Percentiles rank a stretch among this genome's conserved stretches.
Evolutionary conservation across 2,113 vertebrate genomes (phyloP).

Genomic region (Leptocoma aspasia): DNA sequence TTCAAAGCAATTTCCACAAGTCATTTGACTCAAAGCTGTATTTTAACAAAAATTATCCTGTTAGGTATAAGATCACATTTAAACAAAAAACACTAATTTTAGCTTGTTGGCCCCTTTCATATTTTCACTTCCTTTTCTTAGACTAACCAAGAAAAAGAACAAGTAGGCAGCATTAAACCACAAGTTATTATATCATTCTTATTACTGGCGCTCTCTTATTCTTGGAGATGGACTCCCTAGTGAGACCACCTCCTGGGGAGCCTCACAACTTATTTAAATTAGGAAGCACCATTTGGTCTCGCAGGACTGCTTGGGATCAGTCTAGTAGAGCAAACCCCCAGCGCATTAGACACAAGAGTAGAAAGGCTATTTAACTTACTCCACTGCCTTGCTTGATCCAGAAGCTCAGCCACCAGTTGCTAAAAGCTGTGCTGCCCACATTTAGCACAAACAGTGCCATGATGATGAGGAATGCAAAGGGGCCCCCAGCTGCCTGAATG

Average conservation of each 20-base stretch:
- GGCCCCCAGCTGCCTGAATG: slow-evolving; percentile 86
- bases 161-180: not conserved
- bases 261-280: not conserved
- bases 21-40: not conserved
- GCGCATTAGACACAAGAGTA: not conserved
- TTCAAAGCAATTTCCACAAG: not conserved
- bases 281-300: not conserved
- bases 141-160: not conserved
- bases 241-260: not conserved
- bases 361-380: slow-evolving; percentile 72
- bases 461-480: slow-evolving; percentile 83
- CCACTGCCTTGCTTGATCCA: slow-evolving; percentile 96
- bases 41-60: not conserved
- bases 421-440: slow-evolving; percentile 90
- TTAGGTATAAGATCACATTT: not conserved
- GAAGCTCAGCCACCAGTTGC: slow-evolving; percentile 94
- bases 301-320: not conserved
- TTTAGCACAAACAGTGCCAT: slow-evolving; percentile 86
- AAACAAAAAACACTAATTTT: not conserved
- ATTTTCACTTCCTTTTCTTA: not conserved
- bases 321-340: not conserved
- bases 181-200: not conserved
- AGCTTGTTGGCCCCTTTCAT: not conserved
- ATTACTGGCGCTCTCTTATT: not conserved
- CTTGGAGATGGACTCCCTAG: not conserved